A percentile compares a stretch with the other conserved stretches of the same genome.
phyloP scores from a whole-genome alignment of 2,113 vertebrate species.

The Protobothrops mucrosquamatus region DNA sequence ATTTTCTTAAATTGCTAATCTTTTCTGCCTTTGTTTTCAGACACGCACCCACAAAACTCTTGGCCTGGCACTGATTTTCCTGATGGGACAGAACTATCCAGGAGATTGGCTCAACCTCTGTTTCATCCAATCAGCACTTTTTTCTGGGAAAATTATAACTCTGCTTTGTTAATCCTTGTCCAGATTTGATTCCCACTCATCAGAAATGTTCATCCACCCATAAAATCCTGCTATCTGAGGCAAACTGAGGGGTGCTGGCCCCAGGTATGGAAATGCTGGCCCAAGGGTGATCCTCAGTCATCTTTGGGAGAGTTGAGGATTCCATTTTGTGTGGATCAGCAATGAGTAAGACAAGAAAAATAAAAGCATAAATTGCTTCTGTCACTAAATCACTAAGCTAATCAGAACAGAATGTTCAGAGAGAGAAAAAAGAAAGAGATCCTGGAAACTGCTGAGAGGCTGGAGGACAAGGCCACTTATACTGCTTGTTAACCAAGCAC shows the following conservation, averaged over 20 bases:
- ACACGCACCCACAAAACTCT: background rate
- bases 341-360: background rate
- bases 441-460: background rate
- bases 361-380: background rate
- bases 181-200: background rate
- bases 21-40: background rate
- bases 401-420: background rate
- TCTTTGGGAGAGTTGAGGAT: background rate
- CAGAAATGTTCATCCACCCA: background rate
- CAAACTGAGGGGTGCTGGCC: background rate
- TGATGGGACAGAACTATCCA: background rate
- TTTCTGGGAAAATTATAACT: background rate
- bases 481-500: background rate
- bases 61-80: background rate
- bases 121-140: background rate
- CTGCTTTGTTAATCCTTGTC: background rate
- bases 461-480: background rate
- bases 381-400: background rate
- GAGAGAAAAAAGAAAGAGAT: background rate
- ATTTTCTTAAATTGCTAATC: background rate
- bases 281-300: background rate
- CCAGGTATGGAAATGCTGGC: background rate
- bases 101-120: background rate
- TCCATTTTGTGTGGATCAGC: background rate
- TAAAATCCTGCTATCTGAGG: background rate